Evolutionary conservation across 2,888 invertebrate species (phyloP), one percentile per base, ranked within the genome.

Genomic region (Epirrhoe alternata): DNA sequence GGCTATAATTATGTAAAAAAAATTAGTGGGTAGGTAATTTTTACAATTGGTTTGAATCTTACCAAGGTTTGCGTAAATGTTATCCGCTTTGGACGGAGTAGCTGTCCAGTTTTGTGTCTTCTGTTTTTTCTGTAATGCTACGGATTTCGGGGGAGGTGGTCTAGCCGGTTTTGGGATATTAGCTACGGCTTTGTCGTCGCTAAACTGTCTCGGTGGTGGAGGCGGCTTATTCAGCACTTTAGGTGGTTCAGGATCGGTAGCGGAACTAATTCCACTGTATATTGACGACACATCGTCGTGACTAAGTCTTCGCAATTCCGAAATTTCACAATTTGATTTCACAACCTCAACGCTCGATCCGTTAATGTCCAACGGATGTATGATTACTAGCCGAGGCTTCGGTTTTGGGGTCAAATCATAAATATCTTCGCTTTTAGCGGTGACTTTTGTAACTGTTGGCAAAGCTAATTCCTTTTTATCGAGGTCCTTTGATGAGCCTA

Each of bases 331-430:
- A 77, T 92, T 93, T 2, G 92, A 88, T 82, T 94, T 95, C 69
- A 97, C 95, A 45, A 97, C 97, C 82, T 97, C 97, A 1, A 97
- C 97, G 68, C 94, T 96, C 8, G 96, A 95, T 35, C 97, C 96
- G 84, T 97, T 97, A 67, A 97, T 94, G 80, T 98, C 97, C 76
- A 97, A 93, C 12, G 98, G 98, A 93, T 98, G 98, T 70, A 98
- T 97, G 74, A 98, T 98, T 68, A 97, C 97, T 30, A 97, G 92
- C 14, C 97, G 94, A 2, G 96, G 96, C 79, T 96, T 97, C 6
- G 95, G 94, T 77, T 95, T 94, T 6, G 95, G 95, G 17, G 94
- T 94, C 56, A 94, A 86, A 51, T 94, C 94, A 64, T 88, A 91
- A 38, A 94, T 90, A 68, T 95, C 95, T 70, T 95, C 95, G 56